A percentile compares a stretch with the other conserved stretches of the same genome.
phyloP scores from a whole-genome alignment of 2,888 invertebrate genomes.

The Perizoma flavofasciatum region DNA sequence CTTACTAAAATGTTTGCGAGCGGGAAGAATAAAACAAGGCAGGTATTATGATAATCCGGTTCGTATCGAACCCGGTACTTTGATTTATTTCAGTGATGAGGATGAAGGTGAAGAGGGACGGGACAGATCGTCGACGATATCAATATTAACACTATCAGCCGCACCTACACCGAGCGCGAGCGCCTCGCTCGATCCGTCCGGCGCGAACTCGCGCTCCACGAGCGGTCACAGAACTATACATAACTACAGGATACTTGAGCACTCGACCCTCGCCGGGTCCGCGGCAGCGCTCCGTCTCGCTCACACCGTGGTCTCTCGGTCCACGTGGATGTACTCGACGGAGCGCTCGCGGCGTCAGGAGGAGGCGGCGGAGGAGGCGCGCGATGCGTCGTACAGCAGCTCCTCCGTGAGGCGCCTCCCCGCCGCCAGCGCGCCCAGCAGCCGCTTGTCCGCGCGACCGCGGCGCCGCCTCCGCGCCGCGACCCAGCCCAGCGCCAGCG shows the following conservation, averaged over 20 bases:
- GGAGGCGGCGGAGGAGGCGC: constrained; percentile 81
- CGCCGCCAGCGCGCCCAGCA: constrained; percentile 84
- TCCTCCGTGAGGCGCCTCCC: constrained; percentile 88
- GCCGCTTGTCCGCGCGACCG: constrained; percentile 83
- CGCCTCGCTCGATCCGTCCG: constrained; percentile 16
- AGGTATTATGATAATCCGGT: constrained; percentile 35
- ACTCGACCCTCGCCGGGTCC: constrained; percentile 6
- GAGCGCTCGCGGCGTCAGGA: constrained; percentile 96
- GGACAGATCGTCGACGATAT: constrained; percentile 71
- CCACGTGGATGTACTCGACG: constrained; percentile 96
- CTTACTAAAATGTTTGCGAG: no score
- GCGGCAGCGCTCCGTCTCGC: constrained; percentile 42
- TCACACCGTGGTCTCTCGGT: constrained; percentile 96
- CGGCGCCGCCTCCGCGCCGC: constrained; percentile 77
- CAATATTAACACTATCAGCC: constrained; percentile 5
- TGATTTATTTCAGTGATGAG: constrained; percentile 58
- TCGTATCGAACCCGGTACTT: constrained; percentile 61
- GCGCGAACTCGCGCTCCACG: constrained; percentile 7
- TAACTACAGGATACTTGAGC: constrained; percentile 28
- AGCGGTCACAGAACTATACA: constrained; percentile 15
- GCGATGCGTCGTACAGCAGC: constrained; percentile 86
- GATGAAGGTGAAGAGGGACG: constrained; percentile 76
- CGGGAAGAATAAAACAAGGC: constrained; percentile 28
- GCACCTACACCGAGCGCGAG: constrained; percentile 1
- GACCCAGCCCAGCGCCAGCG: constrained; percentile 76